phyloP scores from a whole-genome alignment of 2,888 invertebrate species.

The Tanytarsus gracilentus region DNA sequence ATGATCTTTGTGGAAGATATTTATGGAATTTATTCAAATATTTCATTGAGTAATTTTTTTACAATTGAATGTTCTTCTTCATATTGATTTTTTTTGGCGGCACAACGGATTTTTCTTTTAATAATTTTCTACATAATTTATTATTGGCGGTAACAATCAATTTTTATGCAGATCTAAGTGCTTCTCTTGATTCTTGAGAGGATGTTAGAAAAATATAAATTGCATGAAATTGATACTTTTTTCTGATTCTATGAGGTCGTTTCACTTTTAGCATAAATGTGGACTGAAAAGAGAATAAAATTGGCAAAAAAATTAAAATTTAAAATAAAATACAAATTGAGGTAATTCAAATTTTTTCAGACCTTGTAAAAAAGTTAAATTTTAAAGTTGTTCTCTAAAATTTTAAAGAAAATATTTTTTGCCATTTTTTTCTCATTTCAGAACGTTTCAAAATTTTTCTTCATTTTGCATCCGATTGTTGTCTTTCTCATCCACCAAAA shows the following conservation, averaged over 20 bases:
- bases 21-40: conserved; percentile 28
- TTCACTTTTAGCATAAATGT: too few species aligned
- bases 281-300: too few species aligned
- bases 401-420: too few species aligned
- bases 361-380: too few species aligned
- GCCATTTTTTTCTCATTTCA: too few species aligned
- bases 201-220: conserved; percentile 3
- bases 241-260: too few species aligned
- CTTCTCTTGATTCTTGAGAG: background rate
- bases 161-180: background rate
- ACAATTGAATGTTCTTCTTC: conserved; percentile 17
- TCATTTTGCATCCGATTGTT: conserved; percentile 20
- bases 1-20: conserved; percentile 26
- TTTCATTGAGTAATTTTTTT: conserved; percentile 23
- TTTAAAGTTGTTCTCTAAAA: too few species aligned
- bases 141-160: background rate
- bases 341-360: too few species aligned
- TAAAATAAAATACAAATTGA: too few species aligned
- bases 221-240: conserved; percentile 28
- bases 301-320: too few species aligned
- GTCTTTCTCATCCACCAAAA: too few species aligned
- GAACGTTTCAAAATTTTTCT: too few species aligned
- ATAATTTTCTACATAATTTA: conserved; percentile 21
- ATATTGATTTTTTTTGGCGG: conserved; percentile 21
- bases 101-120: conserved; percentile 14